Evolutionary conservation across 2,113 vertebrate species (phyloP), one percentile per base, ranked within the genome.

Genomic region (Tetrax tetrax): DNA sequence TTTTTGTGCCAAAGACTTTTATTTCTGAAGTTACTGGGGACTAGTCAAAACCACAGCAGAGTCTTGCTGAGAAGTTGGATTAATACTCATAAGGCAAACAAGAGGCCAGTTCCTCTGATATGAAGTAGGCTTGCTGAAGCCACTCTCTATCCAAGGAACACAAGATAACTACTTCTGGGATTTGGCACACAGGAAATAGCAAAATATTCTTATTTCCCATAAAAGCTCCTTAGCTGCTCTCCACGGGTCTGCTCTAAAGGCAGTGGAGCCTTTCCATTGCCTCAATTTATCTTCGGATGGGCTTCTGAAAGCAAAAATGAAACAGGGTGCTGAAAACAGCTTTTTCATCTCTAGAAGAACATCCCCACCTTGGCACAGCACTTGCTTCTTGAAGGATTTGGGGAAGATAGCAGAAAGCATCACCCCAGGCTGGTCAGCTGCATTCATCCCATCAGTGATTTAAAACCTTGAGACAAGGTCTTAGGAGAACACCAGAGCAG

Each of bases 401-500:
- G 43, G 74, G 29, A 5, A 24, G 35, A 1, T 0, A 13, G 3
- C 25, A 64, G 61, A 24, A n/a, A 92, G 45, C 57, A 29, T 14
- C 82, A 31, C 10, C 15, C 29, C 38, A 12, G 27, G 3, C 4
- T 10, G 4, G 16, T 1, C 50, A 41, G 21, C 31, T 53, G 38
- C 53, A 12, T 19, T 9, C 12, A 6, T 14, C 38, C 50, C 70
- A 80, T 1, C 4, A 0, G 0, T 2, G 11, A 28, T 38, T 72
- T 25, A 79, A 74, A 65, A 23, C 12, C 7, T 68, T 41, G 12
- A 51, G 38, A 18, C 11, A 38, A 12, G 19, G 9, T 12, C 43
- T 71, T 68, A 5, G 35, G 48, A 47, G 43, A 51, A 3, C 18
- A 19, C 7, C 23, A 68, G 33, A 6, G 22, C 43, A 81, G 11